Percentiles rank a stretch among this genome's conserved stretches.
phyloP scores from a whole-genome alignment of 2,888 invertebrate genomes.

The Oscheius sp. region DNA sequence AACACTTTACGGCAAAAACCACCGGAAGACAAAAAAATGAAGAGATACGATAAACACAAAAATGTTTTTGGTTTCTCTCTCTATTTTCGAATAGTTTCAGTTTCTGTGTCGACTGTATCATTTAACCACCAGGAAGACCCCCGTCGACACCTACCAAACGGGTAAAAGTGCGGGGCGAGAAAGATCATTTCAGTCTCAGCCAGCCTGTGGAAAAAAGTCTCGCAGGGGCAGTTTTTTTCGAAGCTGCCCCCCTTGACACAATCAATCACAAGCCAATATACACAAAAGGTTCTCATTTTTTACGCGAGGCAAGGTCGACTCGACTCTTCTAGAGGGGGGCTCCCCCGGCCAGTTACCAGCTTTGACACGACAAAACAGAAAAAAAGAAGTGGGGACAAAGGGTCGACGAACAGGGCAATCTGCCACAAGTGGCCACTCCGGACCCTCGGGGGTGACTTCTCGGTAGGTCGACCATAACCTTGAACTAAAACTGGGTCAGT shows the following conservation, averaged over 20 bases:
- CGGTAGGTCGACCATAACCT: too few relatives aligned
- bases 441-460: not conserved
- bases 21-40: too few relatives aligned
- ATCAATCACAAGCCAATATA: conserved; percentile 22
- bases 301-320: conserved; percentile 15
- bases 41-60: too few relatives aligned
- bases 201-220: too few relatives aligned
- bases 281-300: conserved; percentile 3
- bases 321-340: not conserved
- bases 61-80: too few relatives aligned
- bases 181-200: conserved; percentile 14
- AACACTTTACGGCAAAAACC: too few relatives aligned
- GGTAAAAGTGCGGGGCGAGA: not conserved
- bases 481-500: too few relatives aligned
- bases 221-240: conserved; percentile 7
- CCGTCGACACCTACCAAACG: not conserved
- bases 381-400: not conserved
- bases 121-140: not conserved
- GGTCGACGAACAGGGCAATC: not conserved
- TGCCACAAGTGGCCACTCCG: not conserved
- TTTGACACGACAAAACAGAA: not conserved
- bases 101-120: not conserved
- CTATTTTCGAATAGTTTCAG: too few relatives aligned
- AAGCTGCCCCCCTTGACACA: not conserved
- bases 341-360: conserved; percentile 2